Conservation (phyloP, 2,888 invertebrate genomes). For the Cerceris ruficornis region DNA sequence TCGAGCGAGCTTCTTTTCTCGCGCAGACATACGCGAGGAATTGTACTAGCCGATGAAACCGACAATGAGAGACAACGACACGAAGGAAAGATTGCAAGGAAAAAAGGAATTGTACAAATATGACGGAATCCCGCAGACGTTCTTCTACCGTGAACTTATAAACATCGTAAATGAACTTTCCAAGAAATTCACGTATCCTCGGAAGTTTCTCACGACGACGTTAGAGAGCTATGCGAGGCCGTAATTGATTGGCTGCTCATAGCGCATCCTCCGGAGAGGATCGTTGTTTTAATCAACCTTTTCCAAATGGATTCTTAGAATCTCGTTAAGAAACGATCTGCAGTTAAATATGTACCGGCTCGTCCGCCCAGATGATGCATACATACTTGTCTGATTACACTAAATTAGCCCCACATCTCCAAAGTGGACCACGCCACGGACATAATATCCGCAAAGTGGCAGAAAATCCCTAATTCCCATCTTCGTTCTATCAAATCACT, state of each 20-base stretch:
- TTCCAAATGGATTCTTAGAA: constrained; percentile 69
- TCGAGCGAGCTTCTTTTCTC: constrained; percentile 42
- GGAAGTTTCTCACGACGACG: constrained; percentile 45
- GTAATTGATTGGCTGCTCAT: constrained; percentile 52
- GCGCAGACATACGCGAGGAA: constrained; percentile 32
- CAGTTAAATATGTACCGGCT: constrained; percentile 65
- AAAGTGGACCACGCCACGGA: neutral
- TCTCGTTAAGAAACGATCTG: constrained; percentile 67
- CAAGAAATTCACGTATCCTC: constrained; percentile 15
- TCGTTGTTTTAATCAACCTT: constrained; percentile 62
- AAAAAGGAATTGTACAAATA: neutral
- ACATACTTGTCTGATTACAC: constrained; percentile 44
- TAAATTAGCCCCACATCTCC: constrained; percentile 35
- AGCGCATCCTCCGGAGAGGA: constrained; percentile 30
- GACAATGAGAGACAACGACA: constrained; percentile 9
- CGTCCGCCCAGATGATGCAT: constrained; percentile 4
- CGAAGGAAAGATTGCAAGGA: neutral
- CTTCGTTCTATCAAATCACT: too few species aligned
- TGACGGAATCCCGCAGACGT: too few species aligned
- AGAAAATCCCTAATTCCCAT: constrained; percentile 39
- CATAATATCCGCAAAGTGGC: constrained; percentile 21
- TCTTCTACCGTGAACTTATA: too few species aligned
- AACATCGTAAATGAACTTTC: neutral
- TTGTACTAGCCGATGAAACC: constrained; percentile 44
- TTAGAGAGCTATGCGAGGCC: constrained; percentile 12